phyloP scores from a whole-genome alignment of 2,888 invertebrate genomes.

The Oxytorus armatus region DNA sequence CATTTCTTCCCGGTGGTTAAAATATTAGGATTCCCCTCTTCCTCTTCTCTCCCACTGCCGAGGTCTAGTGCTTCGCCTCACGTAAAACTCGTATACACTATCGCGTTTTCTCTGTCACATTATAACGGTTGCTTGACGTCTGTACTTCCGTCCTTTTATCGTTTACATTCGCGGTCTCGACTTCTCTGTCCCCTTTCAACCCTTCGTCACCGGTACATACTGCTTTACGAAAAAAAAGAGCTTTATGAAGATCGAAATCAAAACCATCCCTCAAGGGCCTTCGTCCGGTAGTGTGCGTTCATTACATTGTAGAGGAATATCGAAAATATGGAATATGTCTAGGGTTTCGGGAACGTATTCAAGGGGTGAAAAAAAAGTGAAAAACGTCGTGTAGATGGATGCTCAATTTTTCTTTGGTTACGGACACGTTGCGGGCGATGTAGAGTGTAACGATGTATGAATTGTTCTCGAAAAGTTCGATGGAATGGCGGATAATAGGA shows the following conservation, averaged over 20 bases:
- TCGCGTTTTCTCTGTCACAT: conserved; percentile 45
- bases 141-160: conserved; percentile 44
- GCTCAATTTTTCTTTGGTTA: neutral
- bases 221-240: conserved; percentile 42
- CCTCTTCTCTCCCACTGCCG: conserved; percentile 50
- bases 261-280: conserved; percentile 30
- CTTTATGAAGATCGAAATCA: conserved; percentile 38
- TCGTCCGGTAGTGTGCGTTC: neutral
- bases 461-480: neutral
- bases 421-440: neutral
- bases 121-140: conserved; percentile 38
- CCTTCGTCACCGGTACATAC: conserved; percentile 22
- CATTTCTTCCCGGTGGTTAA: conserved; percentile 77
- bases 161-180: conserved; percentile 39
- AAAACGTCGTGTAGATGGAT: neutral
- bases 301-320: neutral
- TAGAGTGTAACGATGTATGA: neutral
- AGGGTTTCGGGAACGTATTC: neutral
- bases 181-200: conserved; percentile 1
- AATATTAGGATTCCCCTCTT: conserved; percentile 78
- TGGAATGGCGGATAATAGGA: neutral
- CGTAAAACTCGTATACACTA: conserved; percentile 23
- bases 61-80: conserved; percentile 66
- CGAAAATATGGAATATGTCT: conserved; percentile 8
- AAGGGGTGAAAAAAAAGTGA: neutral